A percentile compares a stretch with the other conserved stretches of the same genome.
phyloP scores from a whole-genome alignment of 2,797 vertebrate genomes.

The Aplochiton taeniatus region DNA sequence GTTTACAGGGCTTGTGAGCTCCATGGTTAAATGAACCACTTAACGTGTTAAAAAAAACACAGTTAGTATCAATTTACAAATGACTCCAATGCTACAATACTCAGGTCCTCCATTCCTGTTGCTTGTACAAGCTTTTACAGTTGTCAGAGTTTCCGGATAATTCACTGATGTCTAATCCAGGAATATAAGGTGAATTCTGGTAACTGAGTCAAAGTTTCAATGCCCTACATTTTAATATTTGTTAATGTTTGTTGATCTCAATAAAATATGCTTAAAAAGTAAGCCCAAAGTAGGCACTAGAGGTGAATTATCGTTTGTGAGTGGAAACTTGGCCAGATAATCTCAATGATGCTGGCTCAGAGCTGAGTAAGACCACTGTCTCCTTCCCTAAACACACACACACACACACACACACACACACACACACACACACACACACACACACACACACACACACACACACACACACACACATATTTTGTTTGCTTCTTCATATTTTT shows the following conservation, averaged over 20 bases:
- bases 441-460: slow-evolving; percentile 2
- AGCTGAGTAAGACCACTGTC: slow-evolving; percentile 77
- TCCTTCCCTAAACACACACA: slow-evolving; percentile 39
- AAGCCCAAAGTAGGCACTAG: slow-evolving; percentile 69
- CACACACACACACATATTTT: slow-evolving; percentile 30
- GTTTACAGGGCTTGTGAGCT: slow-evolving; percentile 63
- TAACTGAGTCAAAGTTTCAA: slow-evolving; percentile 69
- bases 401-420: slow-evolving; percentile 13
- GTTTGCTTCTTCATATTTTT: slow-evolving; percentile 52
- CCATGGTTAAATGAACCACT: slow-evolving; percentile 66
- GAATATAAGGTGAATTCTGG: slow-evolving; percentile 62
- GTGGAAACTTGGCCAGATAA: slow-evolving; percentile 80
- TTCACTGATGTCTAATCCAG: neutral
- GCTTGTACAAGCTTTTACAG: too few relatives aligned
- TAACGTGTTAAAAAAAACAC: slow-evolving; percentile 61
- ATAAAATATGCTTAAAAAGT: too few relatives aligned
- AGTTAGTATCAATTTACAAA: slow-evolving; percentile 64
- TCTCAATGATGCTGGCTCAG: slow-evolving; percentile 68
- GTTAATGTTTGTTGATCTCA: slow-evolving; percentile 70
- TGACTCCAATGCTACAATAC: slow-evolving; percentile 57
- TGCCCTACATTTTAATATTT: slow-evolving; percentile 66
- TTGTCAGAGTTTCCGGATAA: neutral
- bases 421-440: slow-evolving; percentile 17
- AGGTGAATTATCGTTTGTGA: slow-evolving; percentile 80
- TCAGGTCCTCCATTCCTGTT: slow-evolving; percentile 5